Base-by-base conservation (phyloP, 1,140 invertebrate genomes). In the Dendroctonus ponderosae region DNA sequence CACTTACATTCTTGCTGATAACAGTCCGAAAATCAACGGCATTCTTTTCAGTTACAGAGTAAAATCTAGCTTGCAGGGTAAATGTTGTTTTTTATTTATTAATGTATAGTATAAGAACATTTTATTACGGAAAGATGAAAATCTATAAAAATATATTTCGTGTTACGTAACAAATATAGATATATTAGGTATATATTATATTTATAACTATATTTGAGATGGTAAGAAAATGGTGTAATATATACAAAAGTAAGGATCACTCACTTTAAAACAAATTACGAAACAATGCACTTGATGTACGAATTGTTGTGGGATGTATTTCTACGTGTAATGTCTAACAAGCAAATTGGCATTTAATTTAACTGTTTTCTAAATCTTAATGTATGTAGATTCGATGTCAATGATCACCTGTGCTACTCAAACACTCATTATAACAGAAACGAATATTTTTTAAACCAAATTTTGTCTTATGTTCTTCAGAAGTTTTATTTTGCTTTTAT, bases 81-180 rank as follows among this genome's bases (percentile, higher is more conserved):
- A 26, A 51, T 12, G 12, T 15, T 51, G 14, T 51, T 51, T 51
- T 26, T 51, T 51, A 15, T 43, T 66, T 41, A 46, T 43, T 15
- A 57, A 12, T 40, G 12, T 12, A 40, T 40, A 26, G 26, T 26
- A 26, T 26, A 26, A 26, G 26, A 26, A 26, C 26, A 26, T 26
- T 26, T 26, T 26, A 26, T 26, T 26, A 26, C 26, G 26, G 26
- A 26, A 26, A 26, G 26, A 26, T 26, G 26, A 61, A 41, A 62
- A 50, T 52, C 12, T 61, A 49, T 7, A 41, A 51, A 52, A 62
- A 41, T 64, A 64, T 64, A 56, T 56, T 56, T 48, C 52, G 42
- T 64, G 51, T 64, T 64, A 64, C 40, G 42, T 64, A 64, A 64
- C 60, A 62, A 64, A 64, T 64, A 64, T 64, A 64, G 62, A 64